Percentiles rank a stretch among this genome's conserved stretches.
Conservation (phyloP, 2,797 vertebrate genomes). For the Crax fasciolata region DNA sequence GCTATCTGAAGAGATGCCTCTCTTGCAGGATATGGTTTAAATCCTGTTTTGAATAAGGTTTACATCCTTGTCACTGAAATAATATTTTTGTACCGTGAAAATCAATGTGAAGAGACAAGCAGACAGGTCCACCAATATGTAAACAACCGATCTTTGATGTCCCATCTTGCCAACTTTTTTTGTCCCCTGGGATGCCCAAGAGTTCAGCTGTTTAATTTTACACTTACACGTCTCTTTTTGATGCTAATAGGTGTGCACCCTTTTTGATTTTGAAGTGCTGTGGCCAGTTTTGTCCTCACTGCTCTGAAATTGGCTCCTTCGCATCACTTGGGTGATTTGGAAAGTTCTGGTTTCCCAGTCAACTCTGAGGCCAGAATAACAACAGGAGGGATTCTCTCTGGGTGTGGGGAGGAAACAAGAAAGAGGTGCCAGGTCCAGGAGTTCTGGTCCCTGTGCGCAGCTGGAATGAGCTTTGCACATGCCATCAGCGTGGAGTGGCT, state of each 20-base stretch:
- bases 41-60: slow-evolving; percentile 99
- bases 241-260: slow-evolving; percentile 10
- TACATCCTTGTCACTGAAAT: slow-evolving; percentile 95
- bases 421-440: slow-evolving; percentile 41
- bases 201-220: slow-evolving; percentile 35
- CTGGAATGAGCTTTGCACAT: slow-evolving; percentile 48
- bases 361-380: slow-evolving; percentile 42
- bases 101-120: slow-evolving; percentile 80
- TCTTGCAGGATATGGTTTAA: slow-evolving; percentile 94
- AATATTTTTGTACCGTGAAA: slow-evolving; percentile 97
- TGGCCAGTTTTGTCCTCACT: not conserved
- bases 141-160: slow-evolving; percentile 85
- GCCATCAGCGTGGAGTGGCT: not conserved
- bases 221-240: not conserved
- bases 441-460: slow-evolving; percentile 66
- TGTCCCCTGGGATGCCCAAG: slow-evolving; percentile 60
- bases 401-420: not conserved
- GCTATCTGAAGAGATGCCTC: slow-evolving; percentile 88
- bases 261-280: not conserved
- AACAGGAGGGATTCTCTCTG: slow-evolving; percentile 54
- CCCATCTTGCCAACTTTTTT: slow-evolving; percentile 66
- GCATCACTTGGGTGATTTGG: slow-evolving; percentile 49
- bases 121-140: slow-evolving; percentile 76
- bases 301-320: slow-evolving; percentile 40
- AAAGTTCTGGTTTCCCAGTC: slow-evolving; percentile 59